These are phyloP conservation scores for Drosophila anomalata DNA, from an alignment of 2,888 invertebrate species.

Conservation along the genomic window DNA sequence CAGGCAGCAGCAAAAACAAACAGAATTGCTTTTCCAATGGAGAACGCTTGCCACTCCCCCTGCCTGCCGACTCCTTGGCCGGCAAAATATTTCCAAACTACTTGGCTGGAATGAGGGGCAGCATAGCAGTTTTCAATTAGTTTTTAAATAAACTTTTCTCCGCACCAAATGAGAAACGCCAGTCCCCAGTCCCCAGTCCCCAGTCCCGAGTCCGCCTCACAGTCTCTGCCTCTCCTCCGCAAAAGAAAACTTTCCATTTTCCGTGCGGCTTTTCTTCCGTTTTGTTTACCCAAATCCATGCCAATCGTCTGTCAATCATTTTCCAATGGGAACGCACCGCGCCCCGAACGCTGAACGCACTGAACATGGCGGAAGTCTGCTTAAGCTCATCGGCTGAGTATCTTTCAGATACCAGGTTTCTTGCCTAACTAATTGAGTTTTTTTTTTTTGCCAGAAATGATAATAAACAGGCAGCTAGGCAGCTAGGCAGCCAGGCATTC, in stretches of 20 bases:
- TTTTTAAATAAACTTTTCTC: slow-evolving; percentile 72
- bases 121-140: slow-evolving; percentile 74
- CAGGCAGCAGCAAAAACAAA: slow-evolving; percentile 61
- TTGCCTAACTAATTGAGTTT: slow-evolving; percentile 69
- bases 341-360: neutral
- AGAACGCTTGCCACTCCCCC: slow-evolving; percentile 26
- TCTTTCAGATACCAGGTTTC: slow-evolving; percentile 11
- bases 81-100: slow-evolving; percentile 61
- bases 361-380: slow-evolving; percentile 75
- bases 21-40: slow-evolving; percentile 62
- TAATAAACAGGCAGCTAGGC: slow-evolving; percentile 66
- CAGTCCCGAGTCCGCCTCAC: neutral
- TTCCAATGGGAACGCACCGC: slow-evolving; percentile 57
- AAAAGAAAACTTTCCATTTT: slow-evolving; percentile 69
- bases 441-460: slow-evolving; percentile 64
- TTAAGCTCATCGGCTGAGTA: slow-evolving; percentile 65
- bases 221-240: neutral
- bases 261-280: slow-evolving; percentile 40
- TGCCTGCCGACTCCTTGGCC: slow-evolving; percentile 2
- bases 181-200: neutral
- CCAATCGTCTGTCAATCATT: slow-evolving; percentile 83
- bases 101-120: slow-evolving; percentile 48
- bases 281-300: slow-evolving; percentile 81
- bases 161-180: slow-evolving; percentile 46
- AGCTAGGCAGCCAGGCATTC: slow-evolving; percentile 1